phyloP scores from a whole-genome alignment of 1,140 invertebrate species.

The Diachasmimorpha longicaudata region DNA sequence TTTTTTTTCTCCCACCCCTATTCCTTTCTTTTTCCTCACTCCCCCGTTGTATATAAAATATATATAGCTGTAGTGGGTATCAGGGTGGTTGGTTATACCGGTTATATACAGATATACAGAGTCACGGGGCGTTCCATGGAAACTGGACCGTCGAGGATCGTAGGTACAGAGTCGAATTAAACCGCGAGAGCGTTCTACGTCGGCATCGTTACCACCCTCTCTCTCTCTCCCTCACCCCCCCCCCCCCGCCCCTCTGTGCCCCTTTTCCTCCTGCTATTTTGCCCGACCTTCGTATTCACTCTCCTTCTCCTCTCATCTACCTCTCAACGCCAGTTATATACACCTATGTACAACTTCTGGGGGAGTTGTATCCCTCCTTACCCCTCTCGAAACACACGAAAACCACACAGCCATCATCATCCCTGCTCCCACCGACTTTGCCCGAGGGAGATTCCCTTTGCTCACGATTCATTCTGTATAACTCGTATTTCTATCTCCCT shows the following conservation, averaged over 20 bases:
- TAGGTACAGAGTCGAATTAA: slow-evolving; percentile 30
- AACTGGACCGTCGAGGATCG: slow-evolving; percentile 26
- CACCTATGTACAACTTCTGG: slow-evolving; percentile 4
- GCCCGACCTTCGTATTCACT: slow-evolving; percentile 9
- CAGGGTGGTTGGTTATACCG: background rate
- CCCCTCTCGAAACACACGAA: slow-evolving; percentile 12
- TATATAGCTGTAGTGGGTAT: background rate
- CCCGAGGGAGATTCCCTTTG: slow-evolving; percentile 43
- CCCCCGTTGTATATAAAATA: slow-evolving; percentile 2
- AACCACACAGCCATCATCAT: slow-evolving; percentile 20
- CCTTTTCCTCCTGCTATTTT: slow-evolving; percentile 7
- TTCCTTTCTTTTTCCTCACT: background rate
- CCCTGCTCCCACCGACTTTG: background rate
- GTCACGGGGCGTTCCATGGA: background rate
- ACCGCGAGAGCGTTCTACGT: slow-evolving; percentile 21
- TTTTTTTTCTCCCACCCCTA: slow-evolving; percentile 17
- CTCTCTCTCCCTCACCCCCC: slow-evolving; percentile 8
- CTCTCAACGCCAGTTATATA: slow-evolving; percentile 6
- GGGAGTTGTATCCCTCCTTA: background rate
- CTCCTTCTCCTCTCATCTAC: background rate
- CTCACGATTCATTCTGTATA: slow-evolving; percentile 9
- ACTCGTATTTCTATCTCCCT: background rate
- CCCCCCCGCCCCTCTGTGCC: too few relatives aligned
- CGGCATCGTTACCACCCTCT: slow-evolving; percentile 17
- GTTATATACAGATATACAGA: slow-evolving; percentile 19